Evolutionary conservation across 2,888 invertebrate species (phyloP).

Genomic region (Rhimphoctona megacephalus): DNA sequence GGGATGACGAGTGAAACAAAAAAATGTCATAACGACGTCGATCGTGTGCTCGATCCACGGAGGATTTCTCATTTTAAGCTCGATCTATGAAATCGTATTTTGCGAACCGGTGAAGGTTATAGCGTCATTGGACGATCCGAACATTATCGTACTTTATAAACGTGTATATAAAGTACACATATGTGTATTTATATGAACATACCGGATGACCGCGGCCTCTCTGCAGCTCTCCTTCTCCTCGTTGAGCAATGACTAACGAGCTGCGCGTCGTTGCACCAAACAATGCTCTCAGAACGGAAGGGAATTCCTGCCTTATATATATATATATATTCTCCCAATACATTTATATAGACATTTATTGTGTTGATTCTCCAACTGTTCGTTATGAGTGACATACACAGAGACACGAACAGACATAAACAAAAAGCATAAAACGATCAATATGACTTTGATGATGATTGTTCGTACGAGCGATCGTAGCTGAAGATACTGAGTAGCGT

Average conservation of each 20-base stretch:
- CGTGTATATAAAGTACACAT: neutral
- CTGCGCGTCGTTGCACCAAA: constrained; percentile 59
- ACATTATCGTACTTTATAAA: neutral
- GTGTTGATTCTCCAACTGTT: constrained; percentile 26
- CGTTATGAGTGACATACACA: constrained; percentile 28
- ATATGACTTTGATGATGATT: constrained; percentile 24
- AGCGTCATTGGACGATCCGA: neutral
- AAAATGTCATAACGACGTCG: constrained; percentile 1
- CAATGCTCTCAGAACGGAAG: constrained; percentile 60
- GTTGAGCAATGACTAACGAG: constrained; percentile 67
- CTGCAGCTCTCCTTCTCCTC: constrained; percentile 44
- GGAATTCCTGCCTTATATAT: constrained; percentile 52
- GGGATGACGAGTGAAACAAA: neutral
- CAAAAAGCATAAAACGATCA: neutral
- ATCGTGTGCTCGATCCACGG: constrained; percentile 1
- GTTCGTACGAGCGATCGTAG: constrained; percentile 6
- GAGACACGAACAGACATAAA: neutral
- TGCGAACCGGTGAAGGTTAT: constrained; percentile 48
- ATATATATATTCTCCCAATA: neutral
- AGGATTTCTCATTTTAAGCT: neutral
- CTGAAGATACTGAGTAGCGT: neutral
- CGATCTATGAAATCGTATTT: constrained; percentile 31
- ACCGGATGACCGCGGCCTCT: constrained; percentile 68
- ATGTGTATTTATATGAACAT: too few species aligned
- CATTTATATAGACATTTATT: neutral